phyloP scores from a whole-genome alignment of 2,888 invertebrate genomes.

The Chymomyza caudatula region DNA sequence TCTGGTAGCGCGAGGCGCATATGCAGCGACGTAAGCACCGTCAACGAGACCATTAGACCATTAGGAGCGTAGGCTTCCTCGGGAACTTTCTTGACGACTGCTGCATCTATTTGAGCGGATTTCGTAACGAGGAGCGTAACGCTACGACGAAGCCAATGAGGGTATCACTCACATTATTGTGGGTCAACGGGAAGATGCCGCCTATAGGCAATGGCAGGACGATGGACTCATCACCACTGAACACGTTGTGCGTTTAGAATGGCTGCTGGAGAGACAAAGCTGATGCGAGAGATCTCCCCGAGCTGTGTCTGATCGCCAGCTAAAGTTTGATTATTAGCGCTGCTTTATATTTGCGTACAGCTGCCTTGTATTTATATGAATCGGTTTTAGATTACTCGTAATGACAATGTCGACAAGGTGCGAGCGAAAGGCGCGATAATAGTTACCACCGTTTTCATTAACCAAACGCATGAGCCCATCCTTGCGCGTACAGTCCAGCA shows the following conservation, averaged over 20 bases:
- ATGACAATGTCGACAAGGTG: slow-evolving; percentile 76
- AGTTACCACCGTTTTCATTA: slow-evolving; percentile 85
- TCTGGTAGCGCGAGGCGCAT: slow-evolving; percentile 45
- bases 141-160: slow-evolving; percentile 86
- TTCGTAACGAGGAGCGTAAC: slow-evolving; percentile 81
- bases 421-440: slow-evolving; percentile 78
- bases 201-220: slow-evolving; percentile 77
- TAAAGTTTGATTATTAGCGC: slow-evolving; percentile 68
- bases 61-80: slow-evolving; percentile 38
- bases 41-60: slow-evolving; percentile 59
- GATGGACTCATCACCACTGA: slow-evolving; percentile 59
- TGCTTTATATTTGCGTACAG: slow-evolving; percentile 68
- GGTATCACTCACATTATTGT: slow-evolving; percentile 90
- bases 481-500: slow-evolving; percentile 76
- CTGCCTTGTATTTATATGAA: slow-evolving; percentile 76
- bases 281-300: slow-evolving; percentile 75
- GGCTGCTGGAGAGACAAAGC: slow-evolving; percentile 42
- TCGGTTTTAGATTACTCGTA: slow-evolving; percentile 72
- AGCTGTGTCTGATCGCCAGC: slow-evolving; percentile 66
- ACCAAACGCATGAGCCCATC: slow-evolving; percentile 83
- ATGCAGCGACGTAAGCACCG: slow-evolving; percentile 57
- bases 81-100: slow-evolving; percentile 94
- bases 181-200: slow-evolving; percentile 80
- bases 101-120: slow-evolving; percentile 86
- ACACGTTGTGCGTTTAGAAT: slow-evolving; percentile 81